Conservation (phyloP, 2,888 invertebrate genomes). For the Spisula solida region DNA sequence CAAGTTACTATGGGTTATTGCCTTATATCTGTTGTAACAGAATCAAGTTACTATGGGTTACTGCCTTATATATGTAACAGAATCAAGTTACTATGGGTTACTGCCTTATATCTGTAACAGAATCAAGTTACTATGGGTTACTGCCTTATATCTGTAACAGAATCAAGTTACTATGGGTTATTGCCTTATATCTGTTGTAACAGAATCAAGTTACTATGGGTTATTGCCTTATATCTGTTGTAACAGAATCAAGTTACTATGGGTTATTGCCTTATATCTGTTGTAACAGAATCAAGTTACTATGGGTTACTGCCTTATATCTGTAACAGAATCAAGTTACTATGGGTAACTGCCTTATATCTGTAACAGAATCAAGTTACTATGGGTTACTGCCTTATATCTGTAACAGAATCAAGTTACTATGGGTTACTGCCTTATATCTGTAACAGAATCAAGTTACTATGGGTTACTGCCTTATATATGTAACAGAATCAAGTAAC, state of each 20-base stretch:
- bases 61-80: slow-evolving; percentile 34
- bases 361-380: slow-evolving; percentile 43
- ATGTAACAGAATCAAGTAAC: too few species aligned
- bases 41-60: slow-evolving; percentile 38
- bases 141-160: slow-evolving; percentile 36
- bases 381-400: slow-evolving; percentile 33
- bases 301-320: slow-evolving; percentile 33
- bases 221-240: slow-evolving; percentile 38
- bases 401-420: slow-evolving; percentile 43
- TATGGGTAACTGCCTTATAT: slow-evolving; percentile 33
- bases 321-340: slow-evolving; percentile 43
- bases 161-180: slow-evolving; percentile 38
- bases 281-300: too few species aligned
- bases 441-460: slow-evolving; percentile 43
- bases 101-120: slow-evolving; percentile 36
- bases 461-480: slow-evolving; percentile 33
- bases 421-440: slow-evolving; percentile 33
- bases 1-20: slow-evolving; percentile 34
- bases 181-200: slow-evolving; percentile 37
- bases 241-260: slow-evolving; percentile 40
- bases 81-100: slow-evolving; percentile 38
- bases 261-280: slow-evolving; percentile 36
- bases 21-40: slow-evolving; percentile 42
- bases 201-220: slow-evolving; percentile 42
- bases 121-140: slow-evolving; percentile 38